Base-by-base conservation (phyloP, 1,140 invertebrate species). In the Apolygus lucorum region DNA sequence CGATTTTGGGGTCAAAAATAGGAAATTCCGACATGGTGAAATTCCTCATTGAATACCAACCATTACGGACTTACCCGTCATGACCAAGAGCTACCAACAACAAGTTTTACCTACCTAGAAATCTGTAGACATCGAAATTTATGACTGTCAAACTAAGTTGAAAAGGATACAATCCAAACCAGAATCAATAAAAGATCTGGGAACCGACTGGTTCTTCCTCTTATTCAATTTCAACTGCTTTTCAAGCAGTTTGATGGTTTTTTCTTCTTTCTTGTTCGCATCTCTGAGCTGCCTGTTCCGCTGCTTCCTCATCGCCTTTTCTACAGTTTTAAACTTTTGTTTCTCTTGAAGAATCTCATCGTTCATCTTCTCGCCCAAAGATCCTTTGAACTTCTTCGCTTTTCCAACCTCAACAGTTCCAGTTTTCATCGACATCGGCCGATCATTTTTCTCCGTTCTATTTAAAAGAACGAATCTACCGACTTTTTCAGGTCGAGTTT, bases 91-190 rank as follows among this genome's bases (percentile, higher is more conserved):
- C n/a, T n/a, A n/a, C n/a, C n/a, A n/a, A n/a, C n/a, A n/a, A n/a
- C n/a, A n/a, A n/a, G n/a, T n/a, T n/a, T n/a, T n/a, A n/a, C n/a
- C n/a, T n/a, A n/a, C n/a, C n/a, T n/a, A n/a, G n/a, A n/a, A n/a
- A n/a, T n/a, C n/a, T n/a, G n/a, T n/a, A n/a, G n/a, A n/a, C n/a
- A n/a, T n/a, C n/a, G n/a, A n/a, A n/a, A n/a, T n/a, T n/a, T n/a
- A n/a, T n/a, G n/a, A n/a, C n/a, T n/a, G n/a, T n/a, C n/a, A n/a
- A n/a, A n/a, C n/a, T n/a, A 59, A 17, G 34, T 42, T 42, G 34
- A 54, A 34, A 85, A 88, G 84, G 84, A 91, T 90, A 91, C 91
- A 95, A 77, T 93, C 92, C 28, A 95, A 80, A 1, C 93, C 93
- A 84, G 95, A 92, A 66, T 83, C 81, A 52, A 84, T 76, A 80